phyloP scores from a whole-genome alignment of 2,888 invertebrate genomes.

The Drosophila peninsularis region DNA sequence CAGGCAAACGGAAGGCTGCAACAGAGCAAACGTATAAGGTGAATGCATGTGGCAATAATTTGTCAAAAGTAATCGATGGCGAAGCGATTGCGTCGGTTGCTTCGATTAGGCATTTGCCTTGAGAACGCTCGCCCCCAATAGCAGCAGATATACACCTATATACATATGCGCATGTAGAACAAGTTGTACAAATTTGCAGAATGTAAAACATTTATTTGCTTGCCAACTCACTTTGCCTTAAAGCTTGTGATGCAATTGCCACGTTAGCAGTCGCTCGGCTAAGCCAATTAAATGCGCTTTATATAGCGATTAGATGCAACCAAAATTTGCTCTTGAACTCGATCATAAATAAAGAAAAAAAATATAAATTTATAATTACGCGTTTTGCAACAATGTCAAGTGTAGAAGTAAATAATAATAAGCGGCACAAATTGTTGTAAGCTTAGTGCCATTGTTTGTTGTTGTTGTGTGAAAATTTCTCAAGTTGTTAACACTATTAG shows the following conservation, averaged over 20 bases:
- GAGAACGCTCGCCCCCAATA: conserved; percentile 47
- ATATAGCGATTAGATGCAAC: conserved; percentile 63
- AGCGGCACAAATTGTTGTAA: conserved; percentile 51
- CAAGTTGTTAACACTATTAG: conserved; percentile 46
- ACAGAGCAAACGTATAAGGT: conserved; percentile 22
- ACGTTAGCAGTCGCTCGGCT: conserved; percentile 17
- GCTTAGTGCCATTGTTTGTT: conserved; percentile 28
- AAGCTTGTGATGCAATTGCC: conserved; percentile 28
- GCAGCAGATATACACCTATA: too few relatives aligned
- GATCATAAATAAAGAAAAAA: conserved; percentile 39
- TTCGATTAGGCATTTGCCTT: conserved; percentile 39
- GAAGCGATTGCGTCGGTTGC: conserved; percentile 26
- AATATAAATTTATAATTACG: conserved; percentile 45
- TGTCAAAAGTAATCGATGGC: conserved; percentile 29
- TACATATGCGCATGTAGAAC: conserved; percentile 15
- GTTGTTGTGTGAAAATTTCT: conserved; percentile 46
- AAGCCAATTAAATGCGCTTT: conserved; percentile 74
- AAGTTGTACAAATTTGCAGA: conserved; percentile 30
- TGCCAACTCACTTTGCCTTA: conserved; percentile 60
- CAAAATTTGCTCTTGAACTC: conserved; percentile 67
- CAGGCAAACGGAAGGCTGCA: conserved; percentile 71
- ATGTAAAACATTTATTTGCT: conserved; percentile 16
- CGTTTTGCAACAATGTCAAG: conserved; percentile 72
- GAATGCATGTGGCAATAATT: conserved; percentile 34
- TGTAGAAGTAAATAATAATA: conserved; percentile 35